Base-by-base conservation (phyloP, 2,888 invertebrate species). In the Agrochola circellaris region DNA sequence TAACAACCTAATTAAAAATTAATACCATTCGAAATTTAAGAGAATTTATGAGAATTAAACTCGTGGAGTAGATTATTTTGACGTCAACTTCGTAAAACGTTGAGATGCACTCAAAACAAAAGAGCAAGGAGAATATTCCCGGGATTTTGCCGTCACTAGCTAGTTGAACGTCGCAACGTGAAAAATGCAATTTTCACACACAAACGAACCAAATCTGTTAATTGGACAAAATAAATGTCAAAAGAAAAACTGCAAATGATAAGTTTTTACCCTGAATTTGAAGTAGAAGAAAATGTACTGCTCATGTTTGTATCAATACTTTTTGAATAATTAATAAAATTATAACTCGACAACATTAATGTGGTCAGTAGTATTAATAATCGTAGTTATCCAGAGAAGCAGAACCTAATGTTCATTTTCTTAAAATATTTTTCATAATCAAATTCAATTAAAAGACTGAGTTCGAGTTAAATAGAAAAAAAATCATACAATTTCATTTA, bases 171-270 rank as follows among this genome's bases (percentile, higher is more conserved):
- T 85, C 73, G 77, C 45, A 58, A 82, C 81, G 86, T 83, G 77
- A 83, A 86, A 87, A 88, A 82, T 84, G 84, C 85, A 86, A 77
- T 83, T 86, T 83, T 86, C 87, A 86, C 88, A 84, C 83, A 81
- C 82, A 75, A 82, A 84, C 79, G 66, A 77, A 82, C 45, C 65
- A 56, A 82, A 67, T 72, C 38, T 42, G 77, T 73, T 75, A 81
- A 73, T 79, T 80, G 68, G 85, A 64, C 73, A 83, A 82, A 87
- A 83, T 65, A 68, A 83, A 73, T 72, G 58, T 74, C 58, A 71
- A 73, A 79, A 68, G 30, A 62, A 64, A 73, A 86, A 71, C 73
- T 75, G 83, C 74, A 83, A 75, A 86, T 81, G 13, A 85, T 76
- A 56, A 61, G n/a, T 70, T 61, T 70, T 70, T 87, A 82, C 82